Percentiles rank a stretch among this genome's conserved stretches.
Evolutionary conservation across 2,797 vertebrate species (phyloP).

Genomic region (Enteromius unitaeniatus): DNA sequence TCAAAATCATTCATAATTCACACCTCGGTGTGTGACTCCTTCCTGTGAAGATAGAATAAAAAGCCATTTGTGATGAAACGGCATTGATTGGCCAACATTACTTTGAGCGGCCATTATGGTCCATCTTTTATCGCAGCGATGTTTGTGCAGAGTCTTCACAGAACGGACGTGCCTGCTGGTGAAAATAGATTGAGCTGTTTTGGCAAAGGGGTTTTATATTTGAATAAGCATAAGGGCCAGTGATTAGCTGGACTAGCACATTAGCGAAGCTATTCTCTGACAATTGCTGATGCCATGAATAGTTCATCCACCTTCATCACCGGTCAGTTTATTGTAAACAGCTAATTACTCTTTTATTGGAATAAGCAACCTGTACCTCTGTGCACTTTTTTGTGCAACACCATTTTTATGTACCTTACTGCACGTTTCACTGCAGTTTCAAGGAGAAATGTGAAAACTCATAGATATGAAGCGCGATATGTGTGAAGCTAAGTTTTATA

Average conservation of each 20-base stretch:
- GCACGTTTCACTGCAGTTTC: no score
- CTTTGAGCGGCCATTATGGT: conserved; percentile 45
- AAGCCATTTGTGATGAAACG: conserved; percentile 51
- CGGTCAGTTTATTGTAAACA: not conserved
- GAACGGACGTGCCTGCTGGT: conserved; percentile 28
- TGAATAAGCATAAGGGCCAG: conserved; percentile 38
- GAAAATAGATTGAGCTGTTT: conserved; percentile 24
- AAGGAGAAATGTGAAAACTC: no score
- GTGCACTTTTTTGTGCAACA: no score
- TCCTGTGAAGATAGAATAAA: conserved; percentile 37
- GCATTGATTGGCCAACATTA: conserved; percentile 56
- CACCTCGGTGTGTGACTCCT: conserved; percentile 34
- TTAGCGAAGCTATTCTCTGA: not conserved
- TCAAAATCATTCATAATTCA: conserved; percentile 51
- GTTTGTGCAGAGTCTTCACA: conserved; percentile 40
- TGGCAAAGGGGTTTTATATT: conserved; percentile 35
- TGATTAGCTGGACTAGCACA: conserved; percentile 24
- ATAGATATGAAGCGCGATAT: no score
- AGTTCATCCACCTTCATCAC: conserved; percentile 4
- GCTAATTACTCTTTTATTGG: not conserved
- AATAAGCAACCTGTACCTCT: not conserved
- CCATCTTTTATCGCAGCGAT: conserved; percentile 33
- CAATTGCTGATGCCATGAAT: not conserved
- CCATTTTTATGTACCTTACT: no score
- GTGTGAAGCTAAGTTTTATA: no score